These are phyloP conservation scores for Eristalis pertinax DNA, from an alignment of 2,888 invertebrate genomes.

Conservation along the genomic window DNA sequence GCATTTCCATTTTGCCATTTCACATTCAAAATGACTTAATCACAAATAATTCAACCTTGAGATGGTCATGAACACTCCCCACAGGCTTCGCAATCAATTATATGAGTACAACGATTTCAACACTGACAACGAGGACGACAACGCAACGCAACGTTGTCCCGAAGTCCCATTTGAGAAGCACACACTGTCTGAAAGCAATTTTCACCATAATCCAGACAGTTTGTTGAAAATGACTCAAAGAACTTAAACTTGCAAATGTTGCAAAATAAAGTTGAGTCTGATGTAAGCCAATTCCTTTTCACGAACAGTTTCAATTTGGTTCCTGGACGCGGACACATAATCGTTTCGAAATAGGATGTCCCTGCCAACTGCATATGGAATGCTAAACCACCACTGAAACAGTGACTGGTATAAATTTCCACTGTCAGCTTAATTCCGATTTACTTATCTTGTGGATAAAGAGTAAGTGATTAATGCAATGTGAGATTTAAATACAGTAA, in stretches of 20 bases:
- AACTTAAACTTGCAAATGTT: background rate
- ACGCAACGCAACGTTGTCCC: background rate
- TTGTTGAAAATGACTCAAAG: background rate
- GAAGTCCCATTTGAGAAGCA: slow-evolving; percentile 20
- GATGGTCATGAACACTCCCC: background rate
- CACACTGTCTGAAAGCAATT: slow-evolving; percentile 5
- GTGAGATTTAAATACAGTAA: background rate
- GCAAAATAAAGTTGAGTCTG: background rate
- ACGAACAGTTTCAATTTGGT: background rate
- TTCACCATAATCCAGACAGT: slow-evolving; percentile 29
- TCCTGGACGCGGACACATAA: background rate
- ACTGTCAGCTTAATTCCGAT: background rate
- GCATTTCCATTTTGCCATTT: slow-evolving; percentile 8
- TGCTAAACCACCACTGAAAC: background rate
- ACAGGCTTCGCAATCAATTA: slow-evolving; percentile 27
- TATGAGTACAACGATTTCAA: slow-evolving; percentile 4
- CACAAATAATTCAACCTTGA: slow-evolving; percentile 26
- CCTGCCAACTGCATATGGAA: background rate
- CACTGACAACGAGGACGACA: background rate
- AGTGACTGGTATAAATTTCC: background rate
- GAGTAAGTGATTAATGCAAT: background rate
- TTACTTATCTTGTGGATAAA: background rate
- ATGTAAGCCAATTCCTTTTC: background rate
- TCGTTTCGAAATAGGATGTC: background rate
- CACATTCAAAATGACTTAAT: slow-evolving; percentile 29